Conservation (phyloP, 2,113 vertebrate species). For the Scortum barcoo region DNA sequence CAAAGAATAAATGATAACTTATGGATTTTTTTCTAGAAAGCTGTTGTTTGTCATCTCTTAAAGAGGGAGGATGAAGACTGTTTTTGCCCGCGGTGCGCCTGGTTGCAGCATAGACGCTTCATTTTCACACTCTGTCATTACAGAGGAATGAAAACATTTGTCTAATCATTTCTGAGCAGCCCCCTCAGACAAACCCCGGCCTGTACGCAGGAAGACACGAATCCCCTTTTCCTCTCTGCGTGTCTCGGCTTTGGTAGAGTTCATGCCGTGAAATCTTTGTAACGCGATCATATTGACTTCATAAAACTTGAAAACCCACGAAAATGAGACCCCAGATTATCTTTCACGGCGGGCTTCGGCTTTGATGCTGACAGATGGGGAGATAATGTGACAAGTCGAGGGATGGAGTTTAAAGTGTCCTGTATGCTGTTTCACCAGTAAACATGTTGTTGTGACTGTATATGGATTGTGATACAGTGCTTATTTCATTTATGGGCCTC, state of each 20-base stretch:
- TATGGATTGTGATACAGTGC: neutral
- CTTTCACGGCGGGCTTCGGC: slow-evolving; percentile 53
- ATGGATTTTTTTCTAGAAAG: neutral
- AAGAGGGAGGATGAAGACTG: neutral
- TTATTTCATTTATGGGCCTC: neutral
- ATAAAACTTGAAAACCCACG: slow-evolving; percentile 72
- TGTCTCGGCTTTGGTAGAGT: slow-evolving; percentile 29
- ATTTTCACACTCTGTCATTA: slow-evolving; percentile 64
- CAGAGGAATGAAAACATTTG: slow-evolving; percentile 63
- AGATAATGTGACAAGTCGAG: slow-evolving; percentile 48
- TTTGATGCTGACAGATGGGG: slow-evolving; percentile 67
- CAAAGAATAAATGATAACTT: neutral
- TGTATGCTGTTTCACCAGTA: slow-evolving; percentile 29
- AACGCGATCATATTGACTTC: slow-evolving; percentile 64
- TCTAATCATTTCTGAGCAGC: slow-evolving; percentile 47
- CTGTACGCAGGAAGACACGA: neutral
- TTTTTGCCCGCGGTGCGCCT: slow-evolving; percentile 7
- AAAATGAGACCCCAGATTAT: slow-evolving; percentile 66
- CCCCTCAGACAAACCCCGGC: slow-evolving; percentile 38
- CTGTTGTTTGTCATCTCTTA: slow-evolving; percentile 18
- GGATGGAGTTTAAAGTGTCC: slow-evolving; percentile 24
- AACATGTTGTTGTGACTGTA: slow-evolving; percentile 10
- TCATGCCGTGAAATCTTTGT: slow-evolving; percentile 67
- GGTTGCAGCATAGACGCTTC: slow-evolving; percentile 23
- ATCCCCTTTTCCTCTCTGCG: neutral